A percentile compares a stretch with the other conserved stretches of the same genome.
phyloP scores from a whole-genome alignment of 2,797 vertebrate genomes.

The Rhodeus uyekii region DNA sequence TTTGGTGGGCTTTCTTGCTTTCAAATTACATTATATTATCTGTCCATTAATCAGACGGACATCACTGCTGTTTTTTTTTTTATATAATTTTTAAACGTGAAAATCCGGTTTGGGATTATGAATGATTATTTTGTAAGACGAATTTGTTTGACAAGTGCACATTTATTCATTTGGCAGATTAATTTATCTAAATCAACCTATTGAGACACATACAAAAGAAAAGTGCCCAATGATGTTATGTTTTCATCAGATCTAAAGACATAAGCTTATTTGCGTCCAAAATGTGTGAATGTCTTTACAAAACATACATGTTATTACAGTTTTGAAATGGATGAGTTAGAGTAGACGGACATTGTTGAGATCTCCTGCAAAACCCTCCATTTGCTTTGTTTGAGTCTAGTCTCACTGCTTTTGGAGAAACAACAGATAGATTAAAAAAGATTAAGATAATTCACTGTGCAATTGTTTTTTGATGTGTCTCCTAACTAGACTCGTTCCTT shows the following conservation, averaged over 20 bases:
- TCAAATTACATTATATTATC: conserved; percentile 29
- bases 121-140: background rate
- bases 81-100: background rate
- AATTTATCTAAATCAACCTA: background rate
- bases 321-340: background rate
- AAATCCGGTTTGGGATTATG: background rate
- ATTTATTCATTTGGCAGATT: background rate
- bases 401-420: background rate
- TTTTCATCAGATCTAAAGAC: background rate
- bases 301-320: background rate
- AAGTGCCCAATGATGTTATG: background rate
- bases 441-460: background rate
- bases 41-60: conserved; percentile 14
- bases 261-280: background rate
- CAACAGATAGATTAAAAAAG: background rate
- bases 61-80: background rate
- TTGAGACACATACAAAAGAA: background rate
- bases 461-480: background rate
- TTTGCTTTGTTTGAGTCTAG: background rate
- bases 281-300: background rate
- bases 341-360: background rate
- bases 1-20: conserved; percentile 1
- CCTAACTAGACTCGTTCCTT: background rate
- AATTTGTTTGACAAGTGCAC: background rate
- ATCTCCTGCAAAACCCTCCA: background rate